Evolutionary conservation across 1,140 invertebrate species (phyloP).

Genomic region (Globodera ellingtonae): DNA sequence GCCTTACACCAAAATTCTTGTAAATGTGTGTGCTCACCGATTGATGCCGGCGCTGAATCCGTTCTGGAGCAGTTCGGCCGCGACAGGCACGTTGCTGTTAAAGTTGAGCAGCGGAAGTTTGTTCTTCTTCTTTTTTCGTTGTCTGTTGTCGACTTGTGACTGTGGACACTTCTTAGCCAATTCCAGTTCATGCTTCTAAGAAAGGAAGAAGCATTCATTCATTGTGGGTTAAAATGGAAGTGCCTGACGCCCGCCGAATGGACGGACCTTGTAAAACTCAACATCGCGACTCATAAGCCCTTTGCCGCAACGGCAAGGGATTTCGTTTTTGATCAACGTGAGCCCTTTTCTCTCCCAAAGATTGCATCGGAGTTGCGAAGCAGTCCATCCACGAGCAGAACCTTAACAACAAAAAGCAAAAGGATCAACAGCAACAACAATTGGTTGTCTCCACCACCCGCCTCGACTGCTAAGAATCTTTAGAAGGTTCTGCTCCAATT

Average conservation of each 20-base stretch:
- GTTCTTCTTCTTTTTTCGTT: slow-evolving; percentile 26
- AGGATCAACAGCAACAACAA: background rate
- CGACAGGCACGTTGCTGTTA: slow-evolving; percentile 12
- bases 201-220: background rate
- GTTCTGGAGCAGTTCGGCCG: slow-evolving; percentile 5
- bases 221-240: background rate
- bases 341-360: slow-evolving; percentile 28
- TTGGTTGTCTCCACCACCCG: background rate
- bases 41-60: slow-evolving; percentile 2
- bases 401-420: slow-evolving; percentile 7
- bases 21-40: background rate
- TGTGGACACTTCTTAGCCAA: background rate
- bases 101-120: slow-evolving; percentile 20
- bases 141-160: slow-evolving; percentile 14
- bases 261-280: slow-evolving; percentile 29
- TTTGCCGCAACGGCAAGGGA: slow-evolving; percentile 20
- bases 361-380: slow-evolving; percentile 21
- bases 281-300: slow-evolving; percentile 30
- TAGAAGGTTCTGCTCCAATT: slow-evolving; percentile 25
- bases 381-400: slow-evolving; percentile 24
- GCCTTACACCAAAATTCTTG: background rate
- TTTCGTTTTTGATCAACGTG: slow-evolving; percentile 12
- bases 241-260: background rate
- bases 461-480: slow-evolving; percentile 14
- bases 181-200: slow-evolving; percentile 9